Evolutionary conservation across 2,113 vertebrate species (phyloP), one percentile per base, ranked within the genome.

Genomic region (Strix aluco): DNA sequence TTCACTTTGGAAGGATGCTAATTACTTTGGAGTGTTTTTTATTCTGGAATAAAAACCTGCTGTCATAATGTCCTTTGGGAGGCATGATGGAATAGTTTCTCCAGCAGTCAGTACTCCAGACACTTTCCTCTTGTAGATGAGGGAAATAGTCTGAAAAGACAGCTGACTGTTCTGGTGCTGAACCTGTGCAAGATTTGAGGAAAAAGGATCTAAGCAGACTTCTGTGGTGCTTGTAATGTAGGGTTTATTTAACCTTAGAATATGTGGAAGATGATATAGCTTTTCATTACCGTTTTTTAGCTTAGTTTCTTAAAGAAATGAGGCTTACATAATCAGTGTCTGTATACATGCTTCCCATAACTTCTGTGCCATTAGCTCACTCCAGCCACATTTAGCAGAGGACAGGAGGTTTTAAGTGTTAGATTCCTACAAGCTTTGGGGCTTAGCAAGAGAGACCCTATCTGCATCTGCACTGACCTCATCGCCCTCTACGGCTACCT

Each of bases 11-110:
- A 92, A 70, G 90, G 62, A 92, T 86, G 90, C 79, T 96, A 93
- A 96, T 93, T 81, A 40, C 63, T 86, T 77, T 92, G 75, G 94
- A 86, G 94, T 84, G 88, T 13, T 40, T 92, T 95, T 91, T 61
- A 87, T 85, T 54, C 81, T 5, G 71, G 84, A 91, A 57, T 73
- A 15, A 84, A 80, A 78, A 7, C 57, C 81, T 87, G 85, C 92
- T 95, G 91, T 88, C 71, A 44, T 38, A 11, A 34, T 29, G 78
- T 61, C 84, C 85, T 75, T 72, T 38, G 90, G 88, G 92, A 91
- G 81, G 52, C 5, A 9, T 16, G 66, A 71, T 42, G 85, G 89
- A 63, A 73, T 67, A 9, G 44, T 71, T 94, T 62, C 80, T 81
- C 55, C 34, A 86, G 88, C 80, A 88, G 69, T 47, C 29, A 10